These are phyloP conservation scores for Hoplostethus mediterraneus DNA, from an alignment of 2,797 vertebrate genomes.

Conservation along the genomic window DNA sequence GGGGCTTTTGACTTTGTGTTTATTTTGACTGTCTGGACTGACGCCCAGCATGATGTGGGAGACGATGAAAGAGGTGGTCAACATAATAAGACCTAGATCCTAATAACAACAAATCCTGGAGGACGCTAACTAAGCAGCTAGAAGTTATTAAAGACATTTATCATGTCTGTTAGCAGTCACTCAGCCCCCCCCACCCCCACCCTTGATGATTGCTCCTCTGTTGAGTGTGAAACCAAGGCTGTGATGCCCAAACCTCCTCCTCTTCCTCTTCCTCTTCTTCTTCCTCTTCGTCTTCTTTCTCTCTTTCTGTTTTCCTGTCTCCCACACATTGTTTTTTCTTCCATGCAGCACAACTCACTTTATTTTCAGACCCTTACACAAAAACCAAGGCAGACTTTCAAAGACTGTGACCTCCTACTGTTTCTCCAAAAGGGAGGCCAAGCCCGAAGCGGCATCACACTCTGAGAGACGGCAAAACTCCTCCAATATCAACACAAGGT, in stretches of 20 bases:
- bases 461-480: conserved; percentile 43
- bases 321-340: conserved; percentile 35
- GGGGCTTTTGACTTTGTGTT: conserved; percentile 59
- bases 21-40: conserved; percentile 71
- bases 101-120: conserved; percentile 83
- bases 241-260: conserved; percentile 28
- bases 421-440: conserved; percentile 47
- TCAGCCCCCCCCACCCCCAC: conserved; percentile 46
- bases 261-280: conserved; percentile 4
- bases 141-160: conserved; percentile 85
- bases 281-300: not conserved
- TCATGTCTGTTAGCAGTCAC: conserved; percentile 76
- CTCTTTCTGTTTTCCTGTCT: conserved; percentile 25
- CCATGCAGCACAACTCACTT: conserved; percentile 31
- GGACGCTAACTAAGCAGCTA: conserved; percentile 72
- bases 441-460: conserved; percentile 57
- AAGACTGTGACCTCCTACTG: conserved; percentile 46
- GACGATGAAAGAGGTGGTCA: conserved; percentile 64
- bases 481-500: conserved; percentile 58
- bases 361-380: conserved; percentile 47
- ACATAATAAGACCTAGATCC: conserved; percentile 79
- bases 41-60: conserved; percentile 65
- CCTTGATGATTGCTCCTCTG: conserved; percentile 66
- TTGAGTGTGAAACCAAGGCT: conserved; percentile 64
- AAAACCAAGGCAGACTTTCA: conserved; percentile 51